Evolutionary conservation across 2,797 vertebrate genomes (phyloP).

Genomic region (Oophaga sylvatica): DNA sequence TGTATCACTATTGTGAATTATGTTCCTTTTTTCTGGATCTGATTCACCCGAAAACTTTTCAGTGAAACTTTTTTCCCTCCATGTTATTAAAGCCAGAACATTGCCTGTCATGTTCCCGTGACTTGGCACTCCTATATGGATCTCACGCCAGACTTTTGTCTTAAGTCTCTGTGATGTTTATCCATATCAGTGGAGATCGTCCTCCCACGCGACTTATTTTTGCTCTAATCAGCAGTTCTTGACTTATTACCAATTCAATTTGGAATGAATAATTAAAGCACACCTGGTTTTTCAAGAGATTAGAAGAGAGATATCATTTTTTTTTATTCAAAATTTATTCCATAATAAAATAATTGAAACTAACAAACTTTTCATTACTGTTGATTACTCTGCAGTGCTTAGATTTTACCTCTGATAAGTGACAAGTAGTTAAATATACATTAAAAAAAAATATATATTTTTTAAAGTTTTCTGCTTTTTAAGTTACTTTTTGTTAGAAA

Average conservation of each 20-base stretch:
- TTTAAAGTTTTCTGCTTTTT: background rate
- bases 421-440: background rate
- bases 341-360: constrained; percentile 20
- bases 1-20: background rate
- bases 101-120: constrained; percentile 31
- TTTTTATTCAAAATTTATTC: constrained; percentile 14
- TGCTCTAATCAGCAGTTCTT: constrained; percentile 51
- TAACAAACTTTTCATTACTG: background rate
- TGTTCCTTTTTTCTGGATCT: background rate
- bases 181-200: constrained; percentile 41
- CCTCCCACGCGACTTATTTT: constrained; percentile 43
- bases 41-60: background rate
- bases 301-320: constrained; percentile 8
- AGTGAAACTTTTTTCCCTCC: constrained; percentile 2
- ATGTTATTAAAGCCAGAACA: constrained; percentile 7
- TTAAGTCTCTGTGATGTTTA: constrained; percentile 45
- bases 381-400: background rate
- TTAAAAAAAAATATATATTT: background rate
- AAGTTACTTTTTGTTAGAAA: background rate
- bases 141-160: constrained; percentile 49
- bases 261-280: constrained; percentile 53
- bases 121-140: constrained; percentile 6
- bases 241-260: constrained; percentile 55
- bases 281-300: constrained; percentile 41
- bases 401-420: background rate